Conservation (phyloP, 1,140 invertebrate species). For the Leptopilina boulardi region DNA sequence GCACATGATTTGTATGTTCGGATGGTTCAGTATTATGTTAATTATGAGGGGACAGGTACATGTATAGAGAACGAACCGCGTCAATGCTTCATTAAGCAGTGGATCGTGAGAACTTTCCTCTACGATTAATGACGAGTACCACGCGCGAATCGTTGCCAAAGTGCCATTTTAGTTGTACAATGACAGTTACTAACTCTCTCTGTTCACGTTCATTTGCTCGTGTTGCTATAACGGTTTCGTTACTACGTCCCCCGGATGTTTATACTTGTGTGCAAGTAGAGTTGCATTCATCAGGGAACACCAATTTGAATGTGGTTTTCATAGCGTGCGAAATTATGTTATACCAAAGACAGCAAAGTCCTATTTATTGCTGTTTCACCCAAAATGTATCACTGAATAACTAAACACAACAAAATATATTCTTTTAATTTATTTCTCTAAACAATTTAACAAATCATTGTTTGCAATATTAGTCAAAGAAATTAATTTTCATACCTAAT, state of each 20-base stretch:
- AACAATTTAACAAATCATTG: too few relatives aligned
- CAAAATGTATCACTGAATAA: neutral
- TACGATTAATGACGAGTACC: constrained; percentile 48
- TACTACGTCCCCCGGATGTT: neutral
- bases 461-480: too few relatives aligned
- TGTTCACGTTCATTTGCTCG: constrained; percentile 27
- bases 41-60: constrained; percentile 62
- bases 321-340: neutral
- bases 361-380: neutral
- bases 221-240: constrained; percentile 9
- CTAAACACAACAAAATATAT: neutral
- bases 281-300: constrained; percentile 2
- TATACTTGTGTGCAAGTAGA: neutral
- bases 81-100: constrained; percentile 67
- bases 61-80: constrained; percentile 48
- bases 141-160: constrained; percentile 46
- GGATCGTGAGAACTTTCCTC: constrained; percentile 57
- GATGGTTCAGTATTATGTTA: constrained; percentile 62
- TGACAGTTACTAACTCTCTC: constrained; percentile 35
- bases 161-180: constrained; percentile 36
- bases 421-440: too few relatives aligned
- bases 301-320: constrained; percentile 10
- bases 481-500: too few relatives aligned
- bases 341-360: neutral
- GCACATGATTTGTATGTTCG: constrained; percentile 64